Evolutionary conservation across 2,797 vertebrate genomes (phyloP).

Genomic region (Mastacembelus armatus): DNA sequence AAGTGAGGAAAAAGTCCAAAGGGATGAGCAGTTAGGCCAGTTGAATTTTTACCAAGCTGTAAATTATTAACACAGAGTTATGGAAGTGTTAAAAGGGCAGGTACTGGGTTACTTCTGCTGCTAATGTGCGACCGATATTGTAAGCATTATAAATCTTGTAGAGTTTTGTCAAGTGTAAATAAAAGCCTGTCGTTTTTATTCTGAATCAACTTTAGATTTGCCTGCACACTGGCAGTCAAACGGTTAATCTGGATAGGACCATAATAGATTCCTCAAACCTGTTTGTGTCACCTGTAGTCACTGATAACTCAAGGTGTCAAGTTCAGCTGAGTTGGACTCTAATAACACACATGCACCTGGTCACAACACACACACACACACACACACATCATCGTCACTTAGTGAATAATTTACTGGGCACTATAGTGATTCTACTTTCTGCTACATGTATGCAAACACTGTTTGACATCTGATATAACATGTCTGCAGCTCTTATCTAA

Average conservation of each 20-base stretch:
- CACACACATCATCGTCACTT: background rate
- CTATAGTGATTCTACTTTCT: constrained; percentile 9
- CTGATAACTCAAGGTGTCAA: constrained; percentile 41
- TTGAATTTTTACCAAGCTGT: constrained; percentile 37
- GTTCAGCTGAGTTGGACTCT: constrained; percentile 65
- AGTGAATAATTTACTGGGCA: constrained; percentile 63
- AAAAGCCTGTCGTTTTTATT: background rate
- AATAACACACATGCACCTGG: constrained; percentile 9
- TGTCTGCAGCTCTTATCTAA: constrained; percentile 39
- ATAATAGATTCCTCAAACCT: constrained; percentile 1
- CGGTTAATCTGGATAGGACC: background rate
- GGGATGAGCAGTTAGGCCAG: constrained; percentile 5
- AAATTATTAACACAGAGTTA: constrained; percentile 56
- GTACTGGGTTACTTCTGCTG: background rate
- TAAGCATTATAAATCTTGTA: constrained; percentile 6
- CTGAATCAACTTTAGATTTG: constrained; percentile 10
- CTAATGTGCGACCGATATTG: constrained; percentile 39
- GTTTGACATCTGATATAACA: constrained; percentile 13
- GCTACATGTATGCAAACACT: constrained; percentile 10
- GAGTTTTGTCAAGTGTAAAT: constrained; percentile 38
- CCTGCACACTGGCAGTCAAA: background rate
- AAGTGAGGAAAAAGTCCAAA: background rate
- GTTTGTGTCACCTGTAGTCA: constrained; percentile 21
- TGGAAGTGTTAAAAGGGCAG: constrained; percentile 7
- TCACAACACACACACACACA: constrained; percentile 1